A percentile compares a stretch with the other conserved stretches of the same genome.
Conservation (phyloP, 2,888 invertebrate species). For the Arrhopalites spinosus region DNA sequence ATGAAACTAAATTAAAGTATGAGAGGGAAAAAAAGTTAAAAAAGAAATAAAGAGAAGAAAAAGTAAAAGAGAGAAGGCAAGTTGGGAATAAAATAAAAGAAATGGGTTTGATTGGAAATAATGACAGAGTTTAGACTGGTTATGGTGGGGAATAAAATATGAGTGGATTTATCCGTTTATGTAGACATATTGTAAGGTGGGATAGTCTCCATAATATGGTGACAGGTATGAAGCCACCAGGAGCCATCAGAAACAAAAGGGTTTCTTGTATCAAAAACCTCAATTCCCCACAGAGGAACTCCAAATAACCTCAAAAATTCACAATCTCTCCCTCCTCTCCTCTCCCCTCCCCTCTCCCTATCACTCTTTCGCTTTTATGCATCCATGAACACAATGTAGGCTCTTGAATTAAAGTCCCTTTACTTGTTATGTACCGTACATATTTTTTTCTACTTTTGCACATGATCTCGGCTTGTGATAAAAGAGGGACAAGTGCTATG, state of each 20-base stretch:
- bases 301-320: too few relatives aligned
- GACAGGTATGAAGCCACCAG: constrained; percentile 40
- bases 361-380: neutral
- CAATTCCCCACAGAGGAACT: neutral
- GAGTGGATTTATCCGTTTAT: constrained; percentile 34
- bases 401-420: neutral
- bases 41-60: constrained; percentile 2
- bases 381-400: neutral
- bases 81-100: constrained; percentile 19
- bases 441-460: too few relatives aligned
- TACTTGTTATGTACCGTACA: neutral
- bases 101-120: constrained; percentile 30
- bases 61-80: neutral
- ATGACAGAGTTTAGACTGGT: constrained; percentile 20
- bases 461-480: neutral
- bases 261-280: constrained; percentile 23
- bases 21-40: too few relatives aligned
- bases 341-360: too few relatives aligned
- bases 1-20: neutral
- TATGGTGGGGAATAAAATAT: constrained; percentile 23
- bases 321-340: too few relatives aligned
- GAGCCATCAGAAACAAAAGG: constrained; percentile 43
- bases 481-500: neutral
- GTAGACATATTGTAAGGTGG: constrained; percentile 25
- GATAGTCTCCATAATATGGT: constrained; percentile 36